phyloP scores from a whole-genome alignment of 2,113 vertebrate species.

The Oncorhynchus keta region DNA sequence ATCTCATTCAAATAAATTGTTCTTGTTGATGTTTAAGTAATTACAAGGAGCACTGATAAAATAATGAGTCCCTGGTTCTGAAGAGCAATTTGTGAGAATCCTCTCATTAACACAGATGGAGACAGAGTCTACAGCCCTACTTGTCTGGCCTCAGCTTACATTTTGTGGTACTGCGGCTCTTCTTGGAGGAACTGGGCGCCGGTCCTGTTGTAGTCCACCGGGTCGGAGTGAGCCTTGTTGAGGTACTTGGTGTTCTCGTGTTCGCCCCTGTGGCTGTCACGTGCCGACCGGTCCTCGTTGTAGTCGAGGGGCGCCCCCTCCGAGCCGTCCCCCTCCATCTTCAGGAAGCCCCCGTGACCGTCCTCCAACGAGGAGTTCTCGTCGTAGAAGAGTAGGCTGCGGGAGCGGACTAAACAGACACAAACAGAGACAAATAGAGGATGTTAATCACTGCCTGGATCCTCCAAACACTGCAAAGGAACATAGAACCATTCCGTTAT shows the following conservation, averaged over 20 bases:
- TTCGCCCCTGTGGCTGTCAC: constrained; percentile 38
- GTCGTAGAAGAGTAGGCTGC: constrained; percentile 94
- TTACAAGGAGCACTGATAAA: background rate
- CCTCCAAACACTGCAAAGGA: too few species aligned
- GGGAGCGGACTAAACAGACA: constrained; percentile 85
- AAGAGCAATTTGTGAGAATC: too few species aligned
- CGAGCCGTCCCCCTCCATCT: constrained; percentile 80
- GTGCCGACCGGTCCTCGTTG: constrained; percentile 61
- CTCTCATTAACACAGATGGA: background rate
- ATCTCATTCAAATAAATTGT: background rate
- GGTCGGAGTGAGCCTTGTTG: constrained; percentile 70
- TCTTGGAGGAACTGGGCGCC: constrained; percentile 61
- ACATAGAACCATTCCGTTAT: too few species aligned
- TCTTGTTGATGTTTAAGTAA: background rate
- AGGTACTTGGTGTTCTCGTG: constrained; percentile 78
- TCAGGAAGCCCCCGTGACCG: constrained; percentile 72
- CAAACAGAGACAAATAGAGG: constrained; percentile 17
- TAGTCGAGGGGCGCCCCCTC: constrained; percentile 68
- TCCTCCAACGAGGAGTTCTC: constrained; percentile 86
- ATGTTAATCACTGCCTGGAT: too few species aligned
- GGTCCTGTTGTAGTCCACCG: constrained; percentile 61
- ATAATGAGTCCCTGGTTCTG: background rate
- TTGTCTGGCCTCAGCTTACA: constrained; percentile 42
- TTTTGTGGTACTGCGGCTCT: constrained; percentile 55
- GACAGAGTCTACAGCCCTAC: too few species aligned